phyloP scores from a whole-genome alignment of 2,113 vertebrate genomes.

The Balaeniceps rex region DNA sequence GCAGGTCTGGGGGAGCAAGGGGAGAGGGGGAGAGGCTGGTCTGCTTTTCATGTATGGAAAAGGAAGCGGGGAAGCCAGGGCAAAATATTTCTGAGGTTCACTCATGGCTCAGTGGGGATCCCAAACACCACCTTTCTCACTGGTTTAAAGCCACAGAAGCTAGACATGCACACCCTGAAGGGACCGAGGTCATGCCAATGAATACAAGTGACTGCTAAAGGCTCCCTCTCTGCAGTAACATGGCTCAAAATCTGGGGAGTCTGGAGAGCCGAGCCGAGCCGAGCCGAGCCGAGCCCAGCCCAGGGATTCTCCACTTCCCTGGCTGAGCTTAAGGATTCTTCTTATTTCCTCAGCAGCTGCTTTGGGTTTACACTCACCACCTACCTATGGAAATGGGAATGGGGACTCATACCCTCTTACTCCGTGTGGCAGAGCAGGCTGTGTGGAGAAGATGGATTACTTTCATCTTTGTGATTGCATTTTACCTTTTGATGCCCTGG shows the following conservation, averaged over 20 bases:
- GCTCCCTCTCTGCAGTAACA: not conserved
- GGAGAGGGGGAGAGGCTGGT: not conserved
- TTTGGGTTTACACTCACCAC: not conserved
- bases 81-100: not conserved
- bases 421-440: not conserved
- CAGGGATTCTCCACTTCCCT: not conserved
- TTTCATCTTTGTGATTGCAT: not conserved
- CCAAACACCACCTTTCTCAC: not conserved
- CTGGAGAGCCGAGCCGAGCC: not conserved
- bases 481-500: slow-evolving; percentile 28
- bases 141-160: not conserved
- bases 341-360: not conserved
- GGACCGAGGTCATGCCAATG: not conserved
- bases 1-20: not conserved
- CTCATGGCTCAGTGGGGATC: not conserved
- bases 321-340: not conserved
- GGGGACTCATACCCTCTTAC: not conserved
- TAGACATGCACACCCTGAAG: not conserved
- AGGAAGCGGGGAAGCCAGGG: not conserved
- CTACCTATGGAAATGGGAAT: not conserved
- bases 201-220: not conserved
- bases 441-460: not conserved
- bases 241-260: not conserved
- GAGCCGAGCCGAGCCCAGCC: not conserved
- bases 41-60: not conserved